These are phyloP conservation scores for Pheosia gnoma DNA, from an alignment of 2,888 invertebrate species.

Conservation along the genomic window DNA sequence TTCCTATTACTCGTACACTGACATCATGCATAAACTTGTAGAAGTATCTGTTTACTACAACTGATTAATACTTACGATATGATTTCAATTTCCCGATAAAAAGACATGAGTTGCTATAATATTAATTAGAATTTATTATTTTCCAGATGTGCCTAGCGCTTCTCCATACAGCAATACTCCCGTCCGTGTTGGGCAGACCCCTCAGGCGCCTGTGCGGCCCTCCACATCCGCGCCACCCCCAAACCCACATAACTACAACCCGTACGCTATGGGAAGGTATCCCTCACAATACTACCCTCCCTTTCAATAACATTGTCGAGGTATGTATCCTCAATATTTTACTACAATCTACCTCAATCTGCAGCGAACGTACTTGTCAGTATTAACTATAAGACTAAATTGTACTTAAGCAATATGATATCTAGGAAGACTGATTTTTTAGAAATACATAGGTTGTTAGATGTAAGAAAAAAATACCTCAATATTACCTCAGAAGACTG, in stretches of 20 bases:
- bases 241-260: conserved; percentile 18
- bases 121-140: not conserved
- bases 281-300: conserved; percentile 41
- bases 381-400: not conserved
- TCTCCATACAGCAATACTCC: conserved; percentile 6
- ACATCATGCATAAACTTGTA: too few relatives aligned
- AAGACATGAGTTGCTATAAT: too few relatives aligned
- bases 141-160: conserved; percentile 10
- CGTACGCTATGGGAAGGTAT: conserved; percentile 34
- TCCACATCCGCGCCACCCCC: conserved; percentile 15
- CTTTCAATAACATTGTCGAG: conserved; percentile 34
- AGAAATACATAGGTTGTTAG: too few relatives aligned
- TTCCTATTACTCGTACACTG: too few relatives aligned
- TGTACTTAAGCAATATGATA: not conserved
- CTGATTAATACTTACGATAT: too few relatives aligned
- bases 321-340: conserved; percentile 28
- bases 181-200: conserved; percentile 1
- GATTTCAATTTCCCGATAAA: too few relatives aligned
- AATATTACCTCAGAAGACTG: too few relatives aligned
- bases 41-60: too few relatives aligned
- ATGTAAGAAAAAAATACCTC: too few relatives aligned
- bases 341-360: not conserved
- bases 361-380: not conserved
- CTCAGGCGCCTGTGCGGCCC: conserved; percentile 20
- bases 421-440: too few relatives aligned